A percentile compares a stretch with the other conserved stretches of the same genome.
These are phyloP conservation scores for Drosophila nigritarsus DNA, from an alignment of 2,888 invertebrate species.

Conservation along the genomic window DNA sequence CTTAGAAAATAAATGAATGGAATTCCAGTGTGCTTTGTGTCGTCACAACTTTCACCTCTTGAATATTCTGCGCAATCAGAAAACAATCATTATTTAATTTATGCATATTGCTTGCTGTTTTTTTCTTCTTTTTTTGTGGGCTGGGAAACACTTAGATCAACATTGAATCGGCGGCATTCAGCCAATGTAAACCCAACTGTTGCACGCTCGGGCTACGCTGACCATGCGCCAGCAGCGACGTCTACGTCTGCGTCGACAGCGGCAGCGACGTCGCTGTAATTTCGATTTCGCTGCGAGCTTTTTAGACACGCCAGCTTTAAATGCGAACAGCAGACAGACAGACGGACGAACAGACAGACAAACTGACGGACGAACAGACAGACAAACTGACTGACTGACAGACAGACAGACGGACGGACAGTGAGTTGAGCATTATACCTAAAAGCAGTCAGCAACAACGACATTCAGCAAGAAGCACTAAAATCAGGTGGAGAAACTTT, in stretches of 20 bases:
- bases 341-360: slow-evolving; percentile 11
- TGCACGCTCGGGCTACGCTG: slow-evolving; percentile 75
- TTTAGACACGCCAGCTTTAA: slow-evolving; percentile 50
- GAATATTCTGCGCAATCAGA: slow-evolving; percentile 68
- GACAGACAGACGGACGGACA: slow-evolving; percentile 14
- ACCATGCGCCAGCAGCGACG: slow-evolving; percentile 41
- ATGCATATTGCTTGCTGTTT: slow-evolving; percentile 35
- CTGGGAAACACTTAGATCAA: slow-evolving; percentile 54
- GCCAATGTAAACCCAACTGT: slow-evolving; percentile 50
- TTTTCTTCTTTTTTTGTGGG: slow-evolving; percentile 28
- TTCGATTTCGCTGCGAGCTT: slow-evolving; percentile 59
- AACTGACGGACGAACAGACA: slow-evolving; percentile 25
- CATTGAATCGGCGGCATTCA: slow-evolving; percentile 24
- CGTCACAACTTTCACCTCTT: slow-evolving; percentile 73
- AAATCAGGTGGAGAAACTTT: slow-evolving; percentile 71
- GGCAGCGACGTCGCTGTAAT: slow-evolving; percentile 41
- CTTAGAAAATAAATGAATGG: slow-evolving; percentile 5
- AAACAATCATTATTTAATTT: slow-evolving; percentile 47
- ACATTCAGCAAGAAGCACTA: slow-evolving; percentile 44
- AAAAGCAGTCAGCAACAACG: slow-evolving; percentile 28
- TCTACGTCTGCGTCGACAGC: slow-evolving; percentile 7
- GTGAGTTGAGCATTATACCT: slow-evolving; percentile 39
- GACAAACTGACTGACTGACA: slow-evolving; percentile 11
- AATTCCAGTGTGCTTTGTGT: slow-evolving; percentile 10
- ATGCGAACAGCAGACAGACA: slow-evolving; percentile 36